Evolutionary conservation across 1,140 invertebrate species (phyloP).

Genomic region (Caenorhabditis latens): DNA sequence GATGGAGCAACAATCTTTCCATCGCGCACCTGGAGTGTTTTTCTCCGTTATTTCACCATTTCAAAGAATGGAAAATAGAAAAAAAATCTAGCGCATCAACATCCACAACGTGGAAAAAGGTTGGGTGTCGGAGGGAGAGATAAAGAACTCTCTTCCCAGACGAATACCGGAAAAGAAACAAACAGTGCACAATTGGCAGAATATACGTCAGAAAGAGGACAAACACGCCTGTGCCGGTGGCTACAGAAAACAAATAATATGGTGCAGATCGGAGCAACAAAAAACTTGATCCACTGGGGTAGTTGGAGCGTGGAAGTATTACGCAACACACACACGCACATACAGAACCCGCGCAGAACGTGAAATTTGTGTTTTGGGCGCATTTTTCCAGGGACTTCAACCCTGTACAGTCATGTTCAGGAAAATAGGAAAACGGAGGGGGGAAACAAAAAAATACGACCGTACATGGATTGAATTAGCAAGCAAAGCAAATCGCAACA

Average conservation of each 20-base stretch:
- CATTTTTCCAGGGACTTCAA: neutral
- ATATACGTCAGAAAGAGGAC: constrained; percentile 53
- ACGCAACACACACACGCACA: neutral
- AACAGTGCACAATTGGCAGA: constrained; percentile 44
- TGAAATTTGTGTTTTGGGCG: neutral
- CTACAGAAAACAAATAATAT: constrained; percentile 52
- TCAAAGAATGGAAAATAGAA: neutral
- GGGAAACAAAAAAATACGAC: neutral
- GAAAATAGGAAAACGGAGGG: neutral
- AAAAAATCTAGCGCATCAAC: constrained; percentile 32
- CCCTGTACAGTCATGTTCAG: constrained; percentile 6
- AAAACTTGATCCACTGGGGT: constrained; percentile 25
- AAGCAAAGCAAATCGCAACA: constrained; percentile 1
- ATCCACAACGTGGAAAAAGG: constrained; percentile 9
- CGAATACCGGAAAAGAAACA: constrained; percentile 56
- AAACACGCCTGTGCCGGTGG: constrained; percentile 35
- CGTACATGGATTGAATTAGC: neutral
- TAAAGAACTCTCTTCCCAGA: constrained; percentile 41
- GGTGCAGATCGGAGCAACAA: constrained; percentile 39
- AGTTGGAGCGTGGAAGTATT: constrained; percentile 26
- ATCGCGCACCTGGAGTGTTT: constrained; percentile 38
- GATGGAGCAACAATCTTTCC: neutral
- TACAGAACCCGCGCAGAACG: neutral
- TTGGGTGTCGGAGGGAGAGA: neutral
- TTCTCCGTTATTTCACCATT: neutral